Base-by-base conservation (phyloP, 2,113 vertebrate species). In the Aptenodytes patagonicus region DNA sequence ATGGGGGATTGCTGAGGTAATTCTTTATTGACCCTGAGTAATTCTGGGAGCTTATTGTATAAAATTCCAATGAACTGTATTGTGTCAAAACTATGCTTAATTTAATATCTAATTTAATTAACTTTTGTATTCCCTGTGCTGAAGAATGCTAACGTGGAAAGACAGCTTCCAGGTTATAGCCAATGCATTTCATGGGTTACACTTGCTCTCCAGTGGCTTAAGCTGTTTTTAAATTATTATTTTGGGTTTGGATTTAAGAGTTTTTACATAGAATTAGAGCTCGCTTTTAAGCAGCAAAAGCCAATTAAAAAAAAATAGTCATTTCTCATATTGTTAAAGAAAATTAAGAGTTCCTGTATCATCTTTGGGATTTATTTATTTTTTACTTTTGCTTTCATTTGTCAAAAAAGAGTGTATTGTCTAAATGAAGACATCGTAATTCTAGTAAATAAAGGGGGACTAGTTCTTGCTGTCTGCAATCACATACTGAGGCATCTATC, bases 81-180 rank as follows among this genome's bases (percentile, higher is more conserved):
- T 83, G 54, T 92, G 85, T 92, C 80, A 92, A 89, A 95, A 90
- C 24, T 46, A 47, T 87, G 49, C 62, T 89, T 92, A 83, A 89
- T 94, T 94, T 90, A 88, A 77, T 94, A 93, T 79, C 44, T 73
- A 46, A 78, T 95, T 86, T 81, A 93, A 90, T 91, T 89, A 91
- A 77, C 69, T 90, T 83, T 52, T 86, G 10, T 64, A n/a, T 77
- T 65, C 55, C 36, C 24, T 32, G 21, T 47, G 51, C 49, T 85
- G 49, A 87, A 73, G 66, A 89, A 89, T 26, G 19, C 13, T 83
- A 46, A 78, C 2, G 2, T 75, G 52, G 61, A 69, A 84, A 70
- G 22, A 82, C 6, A 71, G 34, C 51, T 66, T n/a, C 26, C 18
- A 77, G 55, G 24, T 64, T 65, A 55, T 4, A 76, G 46, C 14